Evolutionary conservation across 2,888 invertebrate species (phyloP).

Genomic region (Lycia hirtaria): DNA sequence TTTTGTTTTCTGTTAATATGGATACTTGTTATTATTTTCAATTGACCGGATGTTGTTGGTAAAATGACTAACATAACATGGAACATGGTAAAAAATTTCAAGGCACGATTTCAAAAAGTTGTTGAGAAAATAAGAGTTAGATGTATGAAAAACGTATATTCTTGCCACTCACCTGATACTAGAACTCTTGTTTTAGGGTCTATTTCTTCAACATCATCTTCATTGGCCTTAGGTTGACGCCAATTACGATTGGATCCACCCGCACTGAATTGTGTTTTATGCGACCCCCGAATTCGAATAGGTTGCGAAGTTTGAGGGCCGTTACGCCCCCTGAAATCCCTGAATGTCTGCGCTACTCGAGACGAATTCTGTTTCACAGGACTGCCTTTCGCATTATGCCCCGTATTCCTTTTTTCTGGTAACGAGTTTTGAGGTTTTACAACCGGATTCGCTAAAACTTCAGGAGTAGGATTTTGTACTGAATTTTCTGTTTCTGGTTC

Average conservation of each 20-base stretch:
- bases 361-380: conserved; percentile 8
- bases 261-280: background rate
- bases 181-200: conserved; percentile 31
- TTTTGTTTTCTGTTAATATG: too few relatives aligned
- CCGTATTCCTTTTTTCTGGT: background rate
- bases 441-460: background rate
- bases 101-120: too few relatives aligned
- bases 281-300: background rate
- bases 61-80: too few relatives aligned
- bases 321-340: conserved; percentile 1
- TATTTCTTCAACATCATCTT: background rate
- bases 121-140: too few relatives aligned
- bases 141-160: background rate
- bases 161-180: conserved; percentile 47
- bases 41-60: too few relatives aligned
- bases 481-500: background rate
- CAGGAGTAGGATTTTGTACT: background rate
- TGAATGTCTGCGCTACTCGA: conserved; percentile 16
- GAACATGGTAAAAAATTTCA: too few relatives aligned
- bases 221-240: background rate
- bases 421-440: background rate
- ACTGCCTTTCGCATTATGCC: background rate
- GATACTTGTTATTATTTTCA: too few relatives aligned
- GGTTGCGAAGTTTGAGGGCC: background rate
- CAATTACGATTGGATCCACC: background rate